Conservation (phyloP, 2,113 vertebrate genomes). For the Limnothrissa miodon region DNA sequence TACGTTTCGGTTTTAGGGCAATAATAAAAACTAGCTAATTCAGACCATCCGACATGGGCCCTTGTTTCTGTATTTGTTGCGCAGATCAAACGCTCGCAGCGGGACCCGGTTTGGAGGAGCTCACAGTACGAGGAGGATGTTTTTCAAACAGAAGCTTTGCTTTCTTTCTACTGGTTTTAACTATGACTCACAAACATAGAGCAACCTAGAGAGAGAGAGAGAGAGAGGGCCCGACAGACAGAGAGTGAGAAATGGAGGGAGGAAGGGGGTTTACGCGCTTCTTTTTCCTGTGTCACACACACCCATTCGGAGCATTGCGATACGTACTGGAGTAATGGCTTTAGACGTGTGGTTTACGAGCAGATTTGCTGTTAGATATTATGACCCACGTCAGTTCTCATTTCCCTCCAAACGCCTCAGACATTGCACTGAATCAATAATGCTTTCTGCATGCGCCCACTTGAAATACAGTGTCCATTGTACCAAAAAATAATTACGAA, state of each 20-base stretch:
- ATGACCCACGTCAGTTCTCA: slow-evolving; percentile 44
- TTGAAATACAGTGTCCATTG: not conserved
- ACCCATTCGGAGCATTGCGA: slow-evolving; percentile 18
- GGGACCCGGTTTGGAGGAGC: slow-evolving; percentile 3
- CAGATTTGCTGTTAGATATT: slow-evolving; percentile 35
- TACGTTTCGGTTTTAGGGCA: slow-evolving; percentile 45
- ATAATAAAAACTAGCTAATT: slow-evolving; percentile 35
- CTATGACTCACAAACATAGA: not conserved
- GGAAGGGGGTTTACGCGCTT: not conserved
- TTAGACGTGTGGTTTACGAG: slow-evolving; percentile 29
- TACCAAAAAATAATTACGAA: not conserved
- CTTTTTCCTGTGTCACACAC: slow-evolving; percentile 22
- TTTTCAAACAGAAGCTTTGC: slow-evolving; percentile 14
- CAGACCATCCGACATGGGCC: slow-evolving; percentile 5
- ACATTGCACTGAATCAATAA: slow-evolving; percentile 38
- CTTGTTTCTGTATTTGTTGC: slow-evolving; percentile 22
- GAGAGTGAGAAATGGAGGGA: not conserved
- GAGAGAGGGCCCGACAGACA: not conserved
- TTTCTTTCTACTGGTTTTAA: slow-evolving; percentile 12
- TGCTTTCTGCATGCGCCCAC: slow-evolving; percentile 13
- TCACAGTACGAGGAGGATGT: not conserved
- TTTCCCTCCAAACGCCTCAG: slow-evolving; percentile 32
- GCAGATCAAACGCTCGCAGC: not conserved
- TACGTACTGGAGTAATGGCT: not conserved
- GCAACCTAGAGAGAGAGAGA: not conserved